Conservation (phyloP, 1,140 invertebrate species). For the Streblospio benedicti region DNA sequence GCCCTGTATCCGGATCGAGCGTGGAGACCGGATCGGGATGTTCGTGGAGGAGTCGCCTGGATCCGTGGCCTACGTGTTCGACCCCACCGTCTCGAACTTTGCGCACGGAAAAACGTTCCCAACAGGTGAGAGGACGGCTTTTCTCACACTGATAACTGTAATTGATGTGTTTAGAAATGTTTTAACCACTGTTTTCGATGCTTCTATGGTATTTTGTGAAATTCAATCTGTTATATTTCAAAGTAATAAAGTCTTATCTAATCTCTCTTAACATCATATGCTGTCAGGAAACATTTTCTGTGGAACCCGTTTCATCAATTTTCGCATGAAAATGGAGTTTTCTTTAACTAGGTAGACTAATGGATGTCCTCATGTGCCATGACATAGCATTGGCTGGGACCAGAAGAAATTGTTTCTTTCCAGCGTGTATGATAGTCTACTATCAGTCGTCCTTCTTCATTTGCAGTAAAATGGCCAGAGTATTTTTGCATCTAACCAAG, state of each 20-base stretch:
- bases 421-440: too few relatives aligned
- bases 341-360: too few relatives aligned
- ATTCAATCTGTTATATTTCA: background rate
- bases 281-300: too few relatives aligned
- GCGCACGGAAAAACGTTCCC: background rate
- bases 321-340: too few relatives aligned
- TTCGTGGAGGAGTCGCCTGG: slow-evolving; percentile 1
- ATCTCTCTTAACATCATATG: background rate
- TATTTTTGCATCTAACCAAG: too few relatives aligned
- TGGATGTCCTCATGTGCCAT: too few relatives aligned
- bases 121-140: too few relatives aligned
- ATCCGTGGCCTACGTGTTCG: slow-evolving; percentile 6
- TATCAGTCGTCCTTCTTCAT: too few relatives aligned
- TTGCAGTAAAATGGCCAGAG: too few relatives aligned
- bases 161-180: background rate
- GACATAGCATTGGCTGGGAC: too few relatives aligned
- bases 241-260: background rate
- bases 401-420: too few relatives aligned
- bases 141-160: background rate
- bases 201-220: background rate
- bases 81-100: background rate
- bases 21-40: slow-evolving; percentile 1
- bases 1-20: background rate
- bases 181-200: background rate
- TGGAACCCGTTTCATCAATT: too few relatives aligned